Conservation (phyloP, 2,888 invertebrate genomes). For the Coenonympha glycerion region DNA sequence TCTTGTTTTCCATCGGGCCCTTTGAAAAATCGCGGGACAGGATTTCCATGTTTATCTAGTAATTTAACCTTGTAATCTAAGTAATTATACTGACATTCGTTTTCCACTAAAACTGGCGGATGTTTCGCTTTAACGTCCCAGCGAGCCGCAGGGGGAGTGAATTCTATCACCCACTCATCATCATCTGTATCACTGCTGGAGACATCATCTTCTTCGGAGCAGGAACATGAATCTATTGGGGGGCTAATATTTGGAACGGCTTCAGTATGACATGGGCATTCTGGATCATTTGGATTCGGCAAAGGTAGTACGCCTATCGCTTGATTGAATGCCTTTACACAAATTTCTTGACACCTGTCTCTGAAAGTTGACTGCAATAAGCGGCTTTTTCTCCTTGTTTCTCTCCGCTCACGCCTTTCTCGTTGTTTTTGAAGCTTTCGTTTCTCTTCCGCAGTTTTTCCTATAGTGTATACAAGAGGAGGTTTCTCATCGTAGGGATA, state of each 20-base stretch:
- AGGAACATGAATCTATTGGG: constrained; percentile 62
- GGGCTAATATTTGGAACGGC: constrained; percentile 36
- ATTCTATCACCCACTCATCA: constrained; percentile 67
- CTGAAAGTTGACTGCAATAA: constrained; percentile 63
- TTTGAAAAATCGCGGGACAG: constrained; percentile 58
- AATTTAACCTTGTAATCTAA: constrained; percentile 66
- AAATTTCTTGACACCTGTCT: constrained; percentile 68
- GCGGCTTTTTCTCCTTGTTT: constrained; percentile 58
- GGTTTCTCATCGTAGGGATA: constrained; percentile 67
- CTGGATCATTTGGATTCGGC: constrained; percentile 56
- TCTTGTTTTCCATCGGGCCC: constrained; percentile 62
- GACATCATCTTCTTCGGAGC: constrained; percentile 54
- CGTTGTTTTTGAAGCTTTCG: constrained; percentile 50
- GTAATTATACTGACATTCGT: constrained; percentile 57
- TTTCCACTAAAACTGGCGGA: constrained; percentile 40
- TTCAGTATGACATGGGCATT: constrained; percentile 56
- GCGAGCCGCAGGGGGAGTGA: constrained; percentile 58
- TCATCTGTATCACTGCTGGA: constrained; percentile 62
- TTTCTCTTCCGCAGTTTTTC: constrained; percentile 61
- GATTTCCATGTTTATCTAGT: constrained; percentile 60
- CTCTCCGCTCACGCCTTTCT: constrained; percentile 60
- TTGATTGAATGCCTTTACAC: constrained; percentile 68
- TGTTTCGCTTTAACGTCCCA: constrained; percentile 61
- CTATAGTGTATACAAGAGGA: constrained; percentile 58
- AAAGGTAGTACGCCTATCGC: constrained; percentile 61